Evolutionary conservation across 2,113 vertebrate genomes (phyloP), one percentile per base, ranked within the genome.

Genomic region (Columba janthina): DNA sequence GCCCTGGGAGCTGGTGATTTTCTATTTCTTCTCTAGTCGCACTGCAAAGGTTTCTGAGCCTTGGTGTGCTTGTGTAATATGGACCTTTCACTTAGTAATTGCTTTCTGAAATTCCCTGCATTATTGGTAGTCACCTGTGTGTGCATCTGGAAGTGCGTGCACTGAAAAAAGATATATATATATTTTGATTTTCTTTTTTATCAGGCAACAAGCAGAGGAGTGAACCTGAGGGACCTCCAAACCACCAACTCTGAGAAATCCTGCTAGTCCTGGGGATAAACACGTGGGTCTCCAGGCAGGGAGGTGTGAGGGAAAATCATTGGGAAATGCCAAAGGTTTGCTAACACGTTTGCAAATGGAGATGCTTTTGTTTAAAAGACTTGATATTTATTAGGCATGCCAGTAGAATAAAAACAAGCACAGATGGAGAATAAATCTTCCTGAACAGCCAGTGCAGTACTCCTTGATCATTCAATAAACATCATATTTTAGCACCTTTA

Each of bases 371-470:
- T 48, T 93, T 74, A 71, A 93, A 88, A 73, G 78, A 70, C 72
- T 48, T 89, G 91, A 91, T 96, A 95, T 97, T 96, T 96, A 97
- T 96, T 70, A 91, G 91, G 64, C 64, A 74, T 94, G 95, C 92
- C 56, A 89, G 54, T 40, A 60, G 88, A 96, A 94, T 85, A 82
- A 90, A 94, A 96, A 91, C 93, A 95, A 88, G 88, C 78, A 62
- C 96, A 96, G 93, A 94, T 94, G 96, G 95, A 75, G 91, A 77
- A 96, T 96, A 93, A 96, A 93, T 96, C 95, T 96, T 88, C 79
- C 81, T 71, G 81, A 95, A 60, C 89, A 96, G 77, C 89, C 61
- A 71, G 46, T 21, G 91, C 89, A 60, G 71, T 34, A n/a, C 75
- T 96, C 85, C 78, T 57, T 36, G 74, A 83, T 94, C 89, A n/a